These are phyloP conservation scores for Lottia scabra DNA, from an alignment of 2,888 invertebrate genomes.

Conservation along the genomic window DNA sequence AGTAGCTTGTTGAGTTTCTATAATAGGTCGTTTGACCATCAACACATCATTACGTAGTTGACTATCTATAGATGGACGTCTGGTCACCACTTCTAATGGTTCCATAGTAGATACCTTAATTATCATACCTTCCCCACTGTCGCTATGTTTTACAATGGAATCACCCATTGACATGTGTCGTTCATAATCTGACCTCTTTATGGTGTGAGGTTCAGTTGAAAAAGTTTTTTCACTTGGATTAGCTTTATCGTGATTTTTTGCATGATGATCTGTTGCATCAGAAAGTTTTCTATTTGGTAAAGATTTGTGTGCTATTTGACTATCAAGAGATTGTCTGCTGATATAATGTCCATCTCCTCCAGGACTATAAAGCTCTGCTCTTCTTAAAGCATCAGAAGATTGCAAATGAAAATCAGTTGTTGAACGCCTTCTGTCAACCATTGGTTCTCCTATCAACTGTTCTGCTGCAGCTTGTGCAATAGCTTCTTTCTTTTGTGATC, in stretches of 20 bases:
- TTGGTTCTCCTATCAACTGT: constrained; percentile 1
- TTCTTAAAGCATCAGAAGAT: background rate
- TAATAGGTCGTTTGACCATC: background rate
- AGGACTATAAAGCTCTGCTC: background rate
- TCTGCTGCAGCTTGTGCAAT: background rate
- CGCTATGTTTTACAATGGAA: background rate
- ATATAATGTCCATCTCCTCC: background rate
- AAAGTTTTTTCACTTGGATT: background rate
- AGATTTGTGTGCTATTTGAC: background rate
- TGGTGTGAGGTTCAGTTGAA: background rate
- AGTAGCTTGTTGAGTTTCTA: background rate
- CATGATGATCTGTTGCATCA: background rate
- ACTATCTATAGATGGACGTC: background rate
- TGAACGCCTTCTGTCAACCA: background rate
- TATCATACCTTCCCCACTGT: background rate
- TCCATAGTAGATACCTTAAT: background rate
- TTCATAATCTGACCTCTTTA: background rate
- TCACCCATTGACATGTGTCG: background rate
- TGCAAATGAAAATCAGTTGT: background rate
- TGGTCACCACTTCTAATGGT: constrained; percentile 1
- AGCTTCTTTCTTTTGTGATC: background rate
- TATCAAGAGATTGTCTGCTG: background rate
- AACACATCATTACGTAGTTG: background rate
- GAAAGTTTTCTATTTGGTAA: background rate
- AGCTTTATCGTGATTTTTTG: background rate